A percentile compares a stretch with the other conserved stretches of the same genome.
phyloP scores from a whole-genome alignment of 1,140 invertebrate genomes.

The Procambarus virginalis region DNA sequence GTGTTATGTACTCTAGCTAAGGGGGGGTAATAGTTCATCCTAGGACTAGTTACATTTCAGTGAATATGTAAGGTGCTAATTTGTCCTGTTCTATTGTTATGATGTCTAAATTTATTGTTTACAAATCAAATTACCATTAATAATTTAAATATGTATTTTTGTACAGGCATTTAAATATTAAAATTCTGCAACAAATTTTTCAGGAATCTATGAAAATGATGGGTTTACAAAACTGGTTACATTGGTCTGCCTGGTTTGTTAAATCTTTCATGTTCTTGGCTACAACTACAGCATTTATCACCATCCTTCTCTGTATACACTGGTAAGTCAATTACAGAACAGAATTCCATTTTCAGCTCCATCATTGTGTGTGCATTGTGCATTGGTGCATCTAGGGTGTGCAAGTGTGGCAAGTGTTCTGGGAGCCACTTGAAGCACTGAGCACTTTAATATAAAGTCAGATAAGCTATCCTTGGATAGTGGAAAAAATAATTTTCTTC shows the following conservation, averaged over 20 bases:
- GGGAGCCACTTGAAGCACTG: background rate
- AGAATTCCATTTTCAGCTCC: background rate
- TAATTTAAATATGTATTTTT: background rate
- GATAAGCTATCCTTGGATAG: too few species aligned
- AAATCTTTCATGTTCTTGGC: constrained; percentile 83
- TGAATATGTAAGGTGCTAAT: too few species aligned
- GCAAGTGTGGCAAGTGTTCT: too few species aligned
- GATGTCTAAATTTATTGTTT: too few species aligned
- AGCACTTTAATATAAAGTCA: too few species aligned
- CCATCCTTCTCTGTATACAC: constrained; percentile 55
- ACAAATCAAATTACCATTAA: background rate
- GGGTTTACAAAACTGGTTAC: constrained; percentile 87
- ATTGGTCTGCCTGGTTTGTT: constrained; percentile 89
- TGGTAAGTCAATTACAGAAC: constrained; percentile 24
- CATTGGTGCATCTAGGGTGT: background rate
- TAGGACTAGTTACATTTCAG: too few species aligned
- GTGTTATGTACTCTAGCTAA: too few species aligned
- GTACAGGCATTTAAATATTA: background rate
- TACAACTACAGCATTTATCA: constrained; percentile 62
- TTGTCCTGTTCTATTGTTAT: too few species aligned
- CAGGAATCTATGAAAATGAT: constrained; percentile 93
- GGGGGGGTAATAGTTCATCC: too few species aligned
- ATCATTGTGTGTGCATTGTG: background rate
- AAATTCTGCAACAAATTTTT: constrained; percentile 40
- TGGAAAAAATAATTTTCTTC: too few species aligned